Base-by-base conservation (phyloP, 1,140 invertebrate species). In the Drosophila trapezifrons region DNA sequence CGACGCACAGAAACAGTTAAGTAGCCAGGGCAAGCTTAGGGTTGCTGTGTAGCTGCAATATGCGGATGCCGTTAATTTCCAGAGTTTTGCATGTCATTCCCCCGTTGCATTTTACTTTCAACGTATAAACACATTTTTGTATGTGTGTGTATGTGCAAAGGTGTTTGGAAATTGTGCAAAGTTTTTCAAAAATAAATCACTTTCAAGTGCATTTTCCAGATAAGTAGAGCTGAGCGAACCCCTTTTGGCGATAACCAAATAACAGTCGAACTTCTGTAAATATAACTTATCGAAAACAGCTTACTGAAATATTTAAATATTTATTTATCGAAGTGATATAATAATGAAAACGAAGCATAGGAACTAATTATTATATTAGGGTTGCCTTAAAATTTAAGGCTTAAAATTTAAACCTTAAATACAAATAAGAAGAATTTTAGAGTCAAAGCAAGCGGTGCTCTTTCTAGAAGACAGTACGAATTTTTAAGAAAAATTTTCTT, bases 171-270 rank as follows among this genome's bases (percentile, higher is more conserved):
- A n/a, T 12, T 32, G 15, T 32, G 40, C 58, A 25, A 38, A 35
- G 22, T 40, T 40, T 60, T 66, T 35, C 25, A 20, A 18, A 40
- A 66, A 22, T 32, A 62, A 66, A 66, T 38, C 63, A 62, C 57
- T 46, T 47, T 62, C 15, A 67, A 63, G 57, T 63, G 35, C 43
- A 42, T 49, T 66, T 47, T 27, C 29, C 22, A 69, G 46, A 66
- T 69, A 65, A 54, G 51, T 12, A 10, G 4, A 37, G 45, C 17
- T 15, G 7, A 5, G 58, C 4, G 6, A 40, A 37, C 15, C 29
- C 29, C 29, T 64, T 47, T 38, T 22, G 38, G n/a, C 15, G 45
- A 51, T 49, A 32, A 32, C 20, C 18, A 12, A 42, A 10, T 10
- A 42, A 64, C 35, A 64, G 59, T 46, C 8, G 5, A 18, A n/a